Evolutionary conservation across 2,888 invertebrate species (phyloP), one percentile per base, ranked within the genome.

Genomic region (Bombylius major): DNA sequence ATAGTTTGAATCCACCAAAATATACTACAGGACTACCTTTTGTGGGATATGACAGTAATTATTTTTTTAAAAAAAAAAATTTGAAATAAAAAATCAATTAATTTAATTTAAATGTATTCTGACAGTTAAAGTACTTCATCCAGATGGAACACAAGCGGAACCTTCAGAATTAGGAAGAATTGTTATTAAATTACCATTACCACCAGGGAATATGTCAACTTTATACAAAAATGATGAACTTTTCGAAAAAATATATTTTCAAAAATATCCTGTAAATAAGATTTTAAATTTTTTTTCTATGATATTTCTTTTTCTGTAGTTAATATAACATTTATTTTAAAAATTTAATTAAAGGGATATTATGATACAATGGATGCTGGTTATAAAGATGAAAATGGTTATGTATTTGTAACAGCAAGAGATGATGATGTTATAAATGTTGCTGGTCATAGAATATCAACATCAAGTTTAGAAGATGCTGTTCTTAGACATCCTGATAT

Each of bases 311-410:
- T 23, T 23, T 23, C 23, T 23, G 23, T 23, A 23, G 23, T 23
- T 23, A 23, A 23, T 23, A 23, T 23, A 23, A 23, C 3, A 2
- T 23, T 23, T 23, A 23, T 23, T 23, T 23, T 23, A 2, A 23
- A 23, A 23, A 23, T 36, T 36, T 36, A 49, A 23, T 44, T 50
- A 11, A 36, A 73, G 73, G 73, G 73, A 3, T 73, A 67, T 60
- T 73, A 96, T 68, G 94, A 95, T 67, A 95, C 95, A 0, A 94
- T 94, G 88, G 96, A 96, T 69, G 92, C 92, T 1, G 96, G 95
- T 0, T 90, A 87, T 71, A 79, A 83, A 56, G 91, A 92, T 67
- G 81, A 85, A 54, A 82, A 85, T 62, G 92, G 92, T 1, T 89
- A 89, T 55, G 79, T 96, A 4, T 91, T 86, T 73, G 91, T 96